Percentiles rank a stretch among this genome's conserved stretches.
These are phyloP conservation scores for Tetheella fluctuosa DNA, from an alignment of 2,888 invertebrate genomes.

Conservation along the genomic window DNA sequence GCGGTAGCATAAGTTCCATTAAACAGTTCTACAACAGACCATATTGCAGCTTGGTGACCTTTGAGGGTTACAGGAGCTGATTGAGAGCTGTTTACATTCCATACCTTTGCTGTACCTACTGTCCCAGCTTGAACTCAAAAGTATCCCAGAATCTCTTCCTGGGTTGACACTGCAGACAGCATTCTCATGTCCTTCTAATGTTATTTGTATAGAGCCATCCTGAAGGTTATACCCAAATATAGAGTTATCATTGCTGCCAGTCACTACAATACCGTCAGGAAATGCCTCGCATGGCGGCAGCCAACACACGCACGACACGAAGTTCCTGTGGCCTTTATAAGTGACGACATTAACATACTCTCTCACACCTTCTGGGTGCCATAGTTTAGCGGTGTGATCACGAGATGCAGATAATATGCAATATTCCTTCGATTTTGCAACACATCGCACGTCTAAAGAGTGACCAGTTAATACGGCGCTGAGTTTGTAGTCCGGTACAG, in stretches of 20 bases:
- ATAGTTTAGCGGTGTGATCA: constrained; percentile 93
- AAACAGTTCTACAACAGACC: constrained; percentile 87
- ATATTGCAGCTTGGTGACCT: constrained; percentile 93
- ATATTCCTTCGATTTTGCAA: constrained; percentile 86
- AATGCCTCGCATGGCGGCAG: constrained; percentile 87
- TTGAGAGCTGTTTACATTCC: constrained; percentile 86
- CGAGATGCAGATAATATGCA: constrained; percentile 94
- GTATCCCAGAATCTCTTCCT: constrained; percentile 68
- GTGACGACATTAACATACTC: constrained; percentile 87
- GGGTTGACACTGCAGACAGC: constrained; percentile 85
- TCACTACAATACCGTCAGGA: constrained; percentile 91
- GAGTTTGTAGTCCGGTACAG: constrained; percentile 88
- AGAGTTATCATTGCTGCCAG: constrained; percentile 94
- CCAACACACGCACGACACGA: constrained; percentile 92
- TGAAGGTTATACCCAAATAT: constrained; percentile 91
- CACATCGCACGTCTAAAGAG: constrained; percentile 92
- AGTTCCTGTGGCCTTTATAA: constrained; percentile 92
- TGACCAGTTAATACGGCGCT: constrained; percentile 92
- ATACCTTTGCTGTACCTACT: constrained; percentile 92
- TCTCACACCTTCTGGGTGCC: constrained; percentile 89
- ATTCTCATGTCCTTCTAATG: constrained; percentile 91
- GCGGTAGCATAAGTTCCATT: constrained; percentile 89
- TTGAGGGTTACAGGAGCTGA: constrained; percentile 82
- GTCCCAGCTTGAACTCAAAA: constrained; percentile 95
- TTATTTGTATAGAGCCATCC: constrained; percentile 86